These are phyloP conservation scores for Erpetoichthys calabaricus DNA, from an alignment of 2,797 vertebrate genomes.

Conservation along the genomic window DNA sequence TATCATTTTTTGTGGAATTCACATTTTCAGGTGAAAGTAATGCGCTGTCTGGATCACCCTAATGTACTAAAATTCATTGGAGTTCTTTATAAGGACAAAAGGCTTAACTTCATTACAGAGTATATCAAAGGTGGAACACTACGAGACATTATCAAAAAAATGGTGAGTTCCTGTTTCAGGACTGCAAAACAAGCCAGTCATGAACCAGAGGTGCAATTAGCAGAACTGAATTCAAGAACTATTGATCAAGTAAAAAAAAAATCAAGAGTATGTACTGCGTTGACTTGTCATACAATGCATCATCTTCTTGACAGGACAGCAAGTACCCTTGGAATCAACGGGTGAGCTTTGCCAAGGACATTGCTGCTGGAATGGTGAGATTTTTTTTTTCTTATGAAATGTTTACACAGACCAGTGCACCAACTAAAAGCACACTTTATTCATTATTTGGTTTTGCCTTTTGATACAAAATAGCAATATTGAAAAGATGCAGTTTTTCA, in stretches of 20 bases:
- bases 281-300: too few species aligned
- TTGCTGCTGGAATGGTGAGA: slow-evolving; percentile 85
- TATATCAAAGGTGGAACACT: slow-evolving; percentile 93
- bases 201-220: too few species aligned
- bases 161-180: slow-evolving; percentile 52
- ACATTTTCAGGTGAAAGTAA: slow-evolving; percentile 77
- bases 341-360: slow-evolving; percentile 89
- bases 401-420: too few species aligned
- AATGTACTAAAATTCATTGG: slow-evolving; percentile 93
- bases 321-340: slow-evolving; percentile 84
- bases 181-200: too few species aligned
- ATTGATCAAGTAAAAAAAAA: too few species aligned
- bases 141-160: slow-evolving; percentile 81
- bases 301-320: slow-evolving; percentile 53
- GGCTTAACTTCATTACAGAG: slow-evolving; percentile 92
- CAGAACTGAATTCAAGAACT: too few species aligned
- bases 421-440: too few species aligned
- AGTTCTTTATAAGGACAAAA: slow-evolving; percentile 93
- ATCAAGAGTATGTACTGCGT: too few species aligned
- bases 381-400: not conserved
- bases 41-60: slow-evolving; percentile 91
- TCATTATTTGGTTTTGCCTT: too few species aligned
- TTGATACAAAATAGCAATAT: too few species aligned
- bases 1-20: too few species aligned
- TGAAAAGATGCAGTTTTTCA: too few species aligned